Conservation (phyloP, 2,797 vertebrate species). For the Falco peregrinus region DNA sequence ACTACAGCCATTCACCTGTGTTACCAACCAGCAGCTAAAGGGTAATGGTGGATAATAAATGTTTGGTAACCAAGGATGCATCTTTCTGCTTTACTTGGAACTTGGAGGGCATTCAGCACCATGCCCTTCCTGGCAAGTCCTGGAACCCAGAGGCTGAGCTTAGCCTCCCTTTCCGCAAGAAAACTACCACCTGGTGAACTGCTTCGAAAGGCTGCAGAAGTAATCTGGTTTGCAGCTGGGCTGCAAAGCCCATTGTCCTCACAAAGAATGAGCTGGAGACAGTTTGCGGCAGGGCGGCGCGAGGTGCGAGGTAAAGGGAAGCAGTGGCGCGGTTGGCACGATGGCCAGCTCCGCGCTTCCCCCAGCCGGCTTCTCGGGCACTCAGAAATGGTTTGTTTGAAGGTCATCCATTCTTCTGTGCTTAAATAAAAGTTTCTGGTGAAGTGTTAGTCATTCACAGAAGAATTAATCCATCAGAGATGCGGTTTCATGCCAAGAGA, state of each 20-base stretch:
- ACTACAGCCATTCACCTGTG: background rate
- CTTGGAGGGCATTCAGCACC: background rate
- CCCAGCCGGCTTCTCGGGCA: background rate
- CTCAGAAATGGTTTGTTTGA: background rate
- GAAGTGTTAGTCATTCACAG: constrained; percentile 4
- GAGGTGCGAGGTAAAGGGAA: background rate
- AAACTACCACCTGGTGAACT: background rate
- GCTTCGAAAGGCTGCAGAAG: background rate
- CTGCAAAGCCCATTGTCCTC: constrained; percentile 9
- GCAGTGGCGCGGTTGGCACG: background rate
- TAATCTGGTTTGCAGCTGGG: background rate
- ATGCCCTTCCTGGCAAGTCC: background rate
- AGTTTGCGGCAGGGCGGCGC: background rate
- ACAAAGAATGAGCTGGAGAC: background rate
- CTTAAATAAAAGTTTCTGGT: background rate
- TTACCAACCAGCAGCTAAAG: background rate
- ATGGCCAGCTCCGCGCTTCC: background rate
- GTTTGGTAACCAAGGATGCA: background rate
- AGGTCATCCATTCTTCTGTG: constrained; percentile 27
- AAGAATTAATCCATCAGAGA: background rate
- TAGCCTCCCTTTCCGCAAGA: constrained; percentile 5
- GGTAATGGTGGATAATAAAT: background rate
- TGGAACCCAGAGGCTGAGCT: background rate
- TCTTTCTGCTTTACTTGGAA: background rate
- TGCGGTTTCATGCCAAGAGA: background rate